These are phyloP conservation scores for Sarcophilus harrisii DNA, from an alignment of 2,797 vertebrate genomes.

Conservation along the genomic window DNA sequence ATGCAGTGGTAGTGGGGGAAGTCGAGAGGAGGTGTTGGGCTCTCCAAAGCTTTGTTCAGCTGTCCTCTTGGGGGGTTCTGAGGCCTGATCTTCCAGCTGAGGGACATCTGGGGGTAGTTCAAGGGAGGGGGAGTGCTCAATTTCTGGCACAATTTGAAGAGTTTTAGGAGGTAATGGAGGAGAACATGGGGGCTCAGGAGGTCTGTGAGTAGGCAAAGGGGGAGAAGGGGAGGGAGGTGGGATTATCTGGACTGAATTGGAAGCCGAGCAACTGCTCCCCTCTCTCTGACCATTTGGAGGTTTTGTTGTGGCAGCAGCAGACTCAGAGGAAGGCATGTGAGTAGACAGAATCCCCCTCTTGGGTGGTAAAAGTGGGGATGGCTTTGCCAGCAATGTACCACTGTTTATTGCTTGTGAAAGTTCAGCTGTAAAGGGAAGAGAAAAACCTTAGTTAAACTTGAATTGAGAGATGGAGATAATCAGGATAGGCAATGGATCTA, in stretches of 20 bases:
- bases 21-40: slow-evolving; percentile 83
- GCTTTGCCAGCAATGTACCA: slow-evolving; percentile 87
- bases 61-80: slow-evolving; percentile 66
- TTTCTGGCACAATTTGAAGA: slow-evolving; percentile 74
- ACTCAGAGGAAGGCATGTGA: slow-evolving; percentile 83
- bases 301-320: slow-evolving; percentile 69
- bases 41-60: slow-evolving; percentile 81
- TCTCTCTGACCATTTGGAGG: slow-evolving; percentile 75
- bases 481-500: not conserved
- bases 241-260: not conserved
- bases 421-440: slow-evolving; percentile 89
- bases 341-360: slow-evolving; percentile 92
- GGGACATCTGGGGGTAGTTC: slow-evolving; percentile 74
- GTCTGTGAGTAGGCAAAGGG: slow-evolving; percentile 88
- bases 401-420: slow-evolving; percentile 89
- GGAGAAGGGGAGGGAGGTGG: slow-evolving; percentile 84
- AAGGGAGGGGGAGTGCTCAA: slow-evolving; percentile 56
- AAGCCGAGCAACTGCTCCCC: slow-evolving; percentile 56
- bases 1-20: slow-evolving; percentile 92
- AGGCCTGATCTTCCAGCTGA: slow-evolving; percentile 75
- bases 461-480: slow-evolving; percentile 6
- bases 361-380: slow-evolving; percentile 95
- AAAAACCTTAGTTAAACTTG: slow-evolving; percentile 38
- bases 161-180: slow-evolving; percentile 82
- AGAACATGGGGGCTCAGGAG: slow-evolving; percentile 88